Evolutionary conservation across 2,113 vertebrate genomes (phyloP), one percentile per base, ranked within the genome.

Genomic region (Ctenodactylus gundi): DNA sequence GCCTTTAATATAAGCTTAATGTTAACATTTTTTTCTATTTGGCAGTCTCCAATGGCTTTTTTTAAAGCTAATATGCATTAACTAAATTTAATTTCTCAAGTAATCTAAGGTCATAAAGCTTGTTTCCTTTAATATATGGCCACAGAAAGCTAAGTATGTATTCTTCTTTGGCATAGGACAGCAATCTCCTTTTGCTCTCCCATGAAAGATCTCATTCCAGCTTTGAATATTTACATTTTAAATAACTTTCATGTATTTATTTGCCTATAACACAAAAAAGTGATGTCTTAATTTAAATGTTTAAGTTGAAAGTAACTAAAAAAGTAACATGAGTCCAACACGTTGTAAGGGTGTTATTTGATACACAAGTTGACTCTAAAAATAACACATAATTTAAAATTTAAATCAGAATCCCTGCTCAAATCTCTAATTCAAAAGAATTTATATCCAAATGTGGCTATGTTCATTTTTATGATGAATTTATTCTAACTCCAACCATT

Each of bases 401-500:
- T 76, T 78, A 85, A 92, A 53, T 75, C 39, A 72, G 83, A 93
- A 93, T 29, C 17, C 29, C 58, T 94, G 44, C 21, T 62, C 80
- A 91, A 80, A 57, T 90, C 21, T 95, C 80, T 91, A 29, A 83
- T 82, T 85, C 77, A 95, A 94, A 84, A 86, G 85, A 86, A 81
- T 81, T 44, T 39, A 44, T 93, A 82, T 68, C 70, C 21, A 93
- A 97, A 70, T 82, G 17, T 39, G 21, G 53, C 41, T 62, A 80
- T 68, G 51, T 94, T 93, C 62, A 94, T 75, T 92, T 91, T 49
- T 93, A 55, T 72, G 75, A 86, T 31, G 10, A 94, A 83, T 58
- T 88, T 75, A 57, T 94, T 97, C 65, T 85, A 93, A 94, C 49
- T 88, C 65, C 58, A 93, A 93, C 93, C 60, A 81, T 78, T 85